Base-by-base conservation (phyloP, 2,113 vertebrate species). In the Neotoma lepida region DNA sequence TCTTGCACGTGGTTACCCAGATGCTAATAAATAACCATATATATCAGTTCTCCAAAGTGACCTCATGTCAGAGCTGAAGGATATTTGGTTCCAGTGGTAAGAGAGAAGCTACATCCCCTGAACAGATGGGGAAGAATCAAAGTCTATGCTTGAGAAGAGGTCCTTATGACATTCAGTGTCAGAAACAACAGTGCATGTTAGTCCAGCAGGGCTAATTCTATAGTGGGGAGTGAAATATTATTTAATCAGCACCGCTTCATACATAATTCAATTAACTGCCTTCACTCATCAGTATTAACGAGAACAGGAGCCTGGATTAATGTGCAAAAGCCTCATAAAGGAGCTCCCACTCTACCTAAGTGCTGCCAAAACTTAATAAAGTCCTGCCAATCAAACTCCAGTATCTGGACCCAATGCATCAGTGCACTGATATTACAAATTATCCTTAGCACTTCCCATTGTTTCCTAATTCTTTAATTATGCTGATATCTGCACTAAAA, bases 231-330 rank as follows among this genome's bases (percentile, higher is more conserved):
- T 97, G 97, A 98, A 98, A 98, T 98, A 98, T 98, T 98, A 98
- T 98, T 98, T 98, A 98, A 99, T 98, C 98, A 98, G 96, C 97
- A 97, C 96, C 89, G 97, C 98, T 98, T 98, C 98, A 98, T 98
- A 98, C 97, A 98, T 98, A 99, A 98, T 98, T 99, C 98, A 98
- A 98, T 98, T 98, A 98, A 97, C 97, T 98, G 98, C 97, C 97
- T 98, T 98, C 97, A 97, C 96, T 98, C 97, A 97, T 98, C 98
- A 98, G 98, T 98, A 98, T 98, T 98, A 98, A 98, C 94, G 89
- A 98, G 98, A 98, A 97, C 86, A 92, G 89, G 97, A 98, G 95
- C 93, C 97, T 95, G 97, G 95, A 98, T 98, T 98, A 98, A 98
- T 98, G 98, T 96, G 97, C 95, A 97, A 94, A 91, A 97, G 96